Base-by-base conservation (phyloP, 2,797 vertebrate genomes). In the Galaxias olidus region DNA sequence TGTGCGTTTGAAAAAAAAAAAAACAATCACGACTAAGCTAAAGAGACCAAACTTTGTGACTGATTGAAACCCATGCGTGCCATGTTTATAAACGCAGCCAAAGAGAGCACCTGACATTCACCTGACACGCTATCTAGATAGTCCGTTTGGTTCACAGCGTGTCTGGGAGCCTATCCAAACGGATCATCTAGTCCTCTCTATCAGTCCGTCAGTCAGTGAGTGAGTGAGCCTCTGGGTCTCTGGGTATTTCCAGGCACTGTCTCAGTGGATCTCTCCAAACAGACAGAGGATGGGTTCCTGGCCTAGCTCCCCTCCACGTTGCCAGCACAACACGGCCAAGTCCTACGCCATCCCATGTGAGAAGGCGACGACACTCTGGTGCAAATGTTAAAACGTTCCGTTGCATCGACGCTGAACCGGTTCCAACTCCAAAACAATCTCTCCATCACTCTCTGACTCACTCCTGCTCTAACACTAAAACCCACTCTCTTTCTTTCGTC, bases 361-460 rank as follows among this genome's bases (percentile, higher is more conserved):
- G 44, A 43, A 61, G 61, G 59, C 59, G 61, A 30, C 30, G 30
- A 75, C 71, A 73, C 42, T 66, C 51, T 15, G 63, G 61, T 59
- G 72, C 63, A 78, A 77, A 74, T 64, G 73, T 68, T 75, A 79
- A n/a, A n/a, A 74, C 71, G 64, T 62, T 66, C 53, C 74, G 61
- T 71, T 75, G 74, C 72, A 52, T 53, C 46, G 59, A 50, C 66
- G 66, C 54, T 76, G 68, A 80, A 66, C 74, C 69, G 43, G n/a
- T 15, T 56, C 30, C 19, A 30, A 30, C 6, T 30, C 30, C 30
- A 30, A n/a, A 30, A 30, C 30, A 30, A 30, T 30, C 30, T 30
- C 30, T 30, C 30, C 30, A 30, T 30, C 30, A 30, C 6, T 6
- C 2, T 30, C 30, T 30, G 30, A 30, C 30, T 30, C 6, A 30